Base-by-base conservation (phyloP, 2,113 vertebrate genomes). In the Vanacampus margaritifer region DNA sequence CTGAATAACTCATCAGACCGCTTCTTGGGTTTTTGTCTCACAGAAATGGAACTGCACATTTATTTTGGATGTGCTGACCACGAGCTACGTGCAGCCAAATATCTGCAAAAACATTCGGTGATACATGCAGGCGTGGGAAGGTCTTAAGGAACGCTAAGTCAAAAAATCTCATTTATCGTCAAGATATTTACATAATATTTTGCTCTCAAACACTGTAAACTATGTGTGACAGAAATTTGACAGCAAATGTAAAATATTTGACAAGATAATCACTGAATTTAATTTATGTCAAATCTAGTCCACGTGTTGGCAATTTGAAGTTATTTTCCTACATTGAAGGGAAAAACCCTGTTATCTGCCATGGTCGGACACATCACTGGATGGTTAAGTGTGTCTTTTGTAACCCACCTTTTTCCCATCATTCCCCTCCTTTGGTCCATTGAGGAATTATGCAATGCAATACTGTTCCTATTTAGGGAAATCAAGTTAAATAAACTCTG, bases 401-500 rank as follows among this genome's bases (percentile, higher is more conserved):
- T 37, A 32, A 11, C 19, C 58, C 57, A 60, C 46, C 64, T 28
- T 37, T 32, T 5, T 65, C 59, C 57, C 46, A 54, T 43, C 62
- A 23, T n/a, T 21, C 71, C 5, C 13, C 48, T 65, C 65, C 39
- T 56, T 54, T 37, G 64, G 23, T 70, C 72, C 65, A 62, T 60
- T 24, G 74, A 69, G 74, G 36, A 68, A 78, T 87, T 88, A 84
- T 83, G 89, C 87, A 91, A 89, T 84, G 75, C 60, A 89, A 88
- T 89, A 80, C 84, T 71, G 72, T 64, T 79, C 73, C 82, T 86
- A 77, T 88, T 91, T 84, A 79, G 84, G 74, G 79, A 87, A 87
- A 88, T 84, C 72, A 77, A 86, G 74, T 87, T 64, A 89, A 91
- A 89, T 86, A 89, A 89, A 87, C 68, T 71, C 64, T 74, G 81